A percentile compares a stretch with the other conserved stretches of the same genome.
Conservation (phyloP, 2,113 vertebrate genomes). For the Taurulus bubalis region DNA sequence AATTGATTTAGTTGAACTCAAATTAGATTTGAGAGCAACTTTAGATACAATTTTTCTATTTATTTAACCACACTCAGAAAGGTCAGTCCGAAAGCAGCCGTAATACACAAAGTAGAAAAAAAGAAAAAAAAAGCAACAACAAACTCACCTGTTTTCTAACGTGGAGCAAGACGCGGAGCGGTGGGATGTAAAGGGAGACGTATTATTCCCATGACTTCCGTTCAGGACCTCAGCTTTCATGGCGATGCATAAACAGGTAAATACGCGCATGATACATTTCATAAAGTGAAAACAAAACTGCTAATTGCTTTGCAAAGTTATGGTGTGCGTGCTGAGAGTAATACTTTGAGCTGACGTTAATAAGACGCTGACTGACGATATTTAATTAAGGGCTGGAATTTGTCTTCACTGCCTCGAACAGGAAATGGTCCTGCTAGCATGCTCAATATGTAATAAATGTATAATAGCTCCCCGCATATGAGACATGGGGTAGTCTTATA, state of each 20-base stretch:
- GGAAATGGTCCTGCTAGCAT: neutral
- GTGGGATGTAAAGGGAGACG: neutral
- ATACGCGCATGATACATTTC: neutral
- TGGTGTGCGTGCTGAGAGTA: neutral
- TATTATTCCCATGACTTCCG: neutral
- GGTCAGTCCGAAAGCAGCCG: neutral
- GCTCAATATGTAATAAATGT: neutral
- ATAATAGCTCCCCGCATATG: neutral
- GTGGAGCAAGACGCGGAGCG: too few relatives aligned
- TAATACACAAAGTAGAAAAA: neutral
- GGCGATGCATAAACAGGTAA: neutral
- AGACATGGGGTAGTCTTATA: too few relatives aligned
- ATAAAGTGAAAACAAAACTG: neutral
- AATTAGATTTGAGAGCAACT: neutral
- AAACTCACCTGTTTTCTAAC: neutral
- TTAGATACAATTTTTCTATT: neutral
- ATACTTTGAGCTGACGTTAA: neutral
- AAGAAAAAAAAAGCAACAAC: neutral
- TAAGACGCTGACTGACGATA: neutral
- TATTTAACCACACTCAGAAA: neutral
- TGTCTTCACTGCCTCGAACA: neutral
- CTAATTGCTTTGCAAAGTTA: neutral
- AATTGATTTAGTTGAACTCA: neutral
- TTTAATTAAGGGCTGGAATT: neutral
- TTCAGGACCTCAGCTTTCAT: neutral